Conservation (phyloP, 64 coral and sea anemone genomes). For the Trachythela sp. region DNA sequence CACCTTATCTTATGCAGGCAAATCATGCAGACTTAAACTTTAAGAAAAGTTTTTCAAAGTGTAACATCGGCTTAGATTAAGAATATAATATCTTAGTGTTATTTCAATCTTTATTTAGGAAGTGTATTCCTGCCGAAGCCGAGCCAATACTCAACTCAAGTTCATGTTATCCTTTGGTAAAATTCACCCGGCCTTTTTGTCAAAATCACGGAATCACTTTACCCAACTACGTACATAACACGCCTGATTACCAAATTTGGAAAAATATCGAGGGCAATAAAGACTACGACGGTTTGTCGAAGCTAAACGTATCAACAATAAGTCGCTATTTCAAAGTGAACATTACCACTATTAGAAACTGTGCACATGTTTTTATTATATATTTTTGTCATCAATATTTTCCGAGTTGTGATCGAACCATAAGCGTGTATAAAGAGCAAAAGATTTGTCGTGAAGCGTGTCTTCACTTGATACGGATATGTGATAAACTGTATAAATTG, state of each 20-base stretch:
- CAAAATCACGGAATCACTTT: neutral
- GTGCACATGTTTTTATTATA: neutral
- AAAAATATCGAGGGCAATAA: neutral
- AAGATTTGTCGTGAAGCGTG: neutral
- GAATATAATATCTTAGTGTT: no score
- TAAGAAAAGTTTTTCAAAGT: no score
- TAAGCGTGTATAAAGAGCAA: neutral
- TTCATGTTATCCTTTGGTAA: neutral
- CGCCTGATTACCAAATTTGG: neutral
- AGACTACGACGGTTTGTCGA: neutral
- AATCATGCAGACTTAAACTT: no score
- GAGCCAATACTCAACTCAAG: neutral
- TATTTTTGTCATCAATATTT: neutral
- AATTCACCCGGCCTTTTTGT: neutral
- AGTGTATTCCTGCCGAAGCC: neutral
- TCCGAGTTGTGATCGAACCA: neutral
- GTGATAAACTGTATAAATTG: neutral
- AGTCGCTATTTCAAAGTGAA: neutral
- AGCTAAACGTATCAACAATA: neutral
- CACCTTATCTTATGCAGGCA: no score
- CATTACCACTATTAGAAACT: neutral
- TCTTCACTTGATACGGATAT: neutral
- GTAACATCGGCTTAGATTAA: no score
- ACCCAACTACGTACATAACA: neutral
- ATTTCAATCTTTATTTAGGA: no score